Evolutionary conservation across 2,797 vertebrate species (phyloP).

Genomic region (Diplodus sargus): DNA sequence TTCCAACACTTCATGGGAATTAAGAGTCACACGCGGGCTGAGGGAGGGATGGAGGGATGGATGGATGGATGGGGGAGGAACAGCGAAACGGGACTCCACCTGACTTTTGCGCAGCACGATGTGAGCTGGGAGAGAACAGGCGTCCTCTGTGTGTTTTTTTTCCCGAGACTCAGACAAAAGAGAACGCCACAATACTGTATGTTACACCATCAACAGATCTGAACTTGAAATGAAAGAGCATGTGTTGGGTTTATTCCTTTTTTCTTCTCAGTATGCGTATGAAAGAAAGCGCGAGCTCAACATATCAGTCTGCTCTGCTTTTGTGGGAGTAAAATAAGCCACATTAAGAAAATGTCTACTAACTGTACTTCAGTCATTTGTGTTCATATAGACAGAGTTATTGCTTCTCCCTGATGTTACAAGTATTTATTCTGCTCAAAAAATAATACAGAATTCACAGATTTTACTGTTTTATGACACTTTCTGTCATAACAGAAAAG

Average conservation of each 20-base stretch:
- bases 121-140: not conserved
- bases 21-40: constrained; percentile 54
- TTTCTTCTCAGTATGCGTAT: not conserved
- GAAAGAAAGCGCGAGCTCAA: not conserved
- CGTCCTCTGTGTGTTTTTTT: not conserved
- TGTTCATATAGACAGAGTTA: not conserved
- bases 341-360: not conserved
- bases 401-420: not conserved
- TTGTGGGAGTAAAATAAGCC: not conserved
- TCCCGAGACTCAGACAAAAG: not conserved
- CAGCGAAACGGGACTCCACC: not conserved
- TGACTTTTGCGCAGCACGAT: constrained; percentile 34
- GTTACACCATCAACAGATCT: not conserved
- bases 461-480: not conserved
- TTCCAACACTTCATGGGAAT: constrained; percentile 77
- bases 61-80: constrained; percentile 8
- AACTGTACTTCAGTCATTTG: not conserved
- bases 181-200: not conserved
- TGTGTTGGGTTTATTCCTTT: not conserved
- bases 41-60: not conserved
- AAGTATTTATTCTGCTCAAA: not conserved
- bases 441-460: not conserved
- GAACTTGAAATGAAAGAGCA: not conserved
- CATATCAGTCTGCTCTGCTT: not conserved
- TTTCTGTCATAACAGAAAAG: not conserved